Conservation (phyloP, 1,140 invertebrate species). For the Philotrypesis tridentata region DNA sequence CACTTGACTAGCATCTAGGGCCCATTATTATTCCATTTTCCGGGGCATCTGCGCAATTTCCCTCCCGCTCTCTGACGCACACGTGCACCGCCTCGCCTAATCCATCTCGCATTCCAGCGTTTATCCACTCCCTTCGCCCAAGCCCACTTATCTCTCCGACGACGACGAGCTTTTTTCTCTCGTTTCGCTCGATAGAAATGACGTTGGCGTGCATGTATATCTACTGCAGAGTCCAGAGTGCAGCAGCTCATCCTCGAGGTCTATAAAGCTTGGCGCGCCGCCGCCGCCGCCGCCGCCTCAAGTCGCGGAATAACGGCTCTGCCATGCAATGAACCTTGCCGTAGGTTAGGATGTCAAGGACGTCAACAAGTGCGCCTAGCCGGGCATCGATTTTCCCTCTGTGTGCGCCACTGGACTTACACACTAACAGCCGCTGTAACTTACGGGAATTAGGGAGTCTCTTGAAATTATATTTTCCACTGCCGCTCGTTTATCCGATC, state of each 20-base stretch:
- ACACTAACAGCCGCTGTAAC: not conserved
- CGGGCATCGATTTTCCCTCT: constrained; percentile 42
- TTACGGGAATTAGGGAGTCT: constrained; percentile 6
- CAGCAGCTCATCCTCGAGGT: not conserved
- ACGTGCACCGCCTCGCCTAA: not conserved
- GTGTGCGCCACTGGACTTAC: not conserved
- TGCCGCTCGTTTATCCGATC: no score
- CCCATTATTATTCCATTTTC: not conserved
- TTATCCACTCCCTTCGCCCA: not conserved
- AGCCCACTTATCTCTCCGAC: not conserved
- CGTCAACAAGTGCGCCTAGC: constrained; percentile 42
- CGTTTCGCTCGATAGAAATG: not conserved
- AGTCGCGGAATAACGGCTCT: not conserved
- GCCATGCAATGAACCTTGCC: constrained; percentile 40
- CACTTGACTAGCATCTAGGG: not conserved
- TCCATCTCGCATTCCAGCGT: not conserved
- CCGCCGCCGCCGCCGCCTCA: not conserved
- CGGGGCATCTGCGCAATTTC: no score
- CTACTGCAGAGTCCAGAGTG: not conserved
- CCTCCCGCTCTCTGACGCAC: not conserved
- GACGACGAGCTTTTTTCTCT: not conserved
- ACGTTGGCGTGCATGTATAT: not conserved
- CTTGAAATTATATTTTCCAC: no score
- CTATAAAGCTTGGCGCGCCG: not conserved
- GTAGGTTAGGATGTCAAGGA: constrained; percentile 50